These are phyloP conservation scores for Caenorhabditis wallacei DNA, from an alignment of 2,888 invertebrate genomes.

Conservation along the genomic window DNA sequence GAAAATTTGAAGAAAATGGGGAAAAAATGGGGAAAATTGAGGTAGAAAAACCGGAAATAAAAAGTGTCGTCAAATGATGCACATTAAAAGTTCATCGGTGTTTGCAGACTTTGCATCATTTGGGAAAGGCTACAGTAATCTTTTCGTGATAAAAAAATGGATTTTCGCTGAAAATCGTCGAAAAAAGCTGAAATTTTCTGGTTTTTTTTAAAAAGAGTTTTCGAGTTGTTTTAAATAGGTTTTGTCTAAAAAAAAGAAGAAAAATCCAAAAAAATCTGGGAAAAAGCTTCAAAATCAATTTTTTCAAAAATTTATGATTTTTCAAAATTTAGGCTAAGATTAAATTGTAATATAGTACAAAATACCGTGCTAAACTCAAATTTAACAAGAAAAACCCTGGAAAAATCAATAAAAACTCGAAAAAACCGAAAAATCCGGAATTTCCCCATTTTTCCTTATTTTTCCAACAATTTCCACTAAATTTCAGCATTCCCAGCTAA, in stretches of 20 bases:
- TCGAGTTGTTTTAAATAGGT: no score
- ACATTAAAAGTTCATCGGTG: conserved; percentile 17
- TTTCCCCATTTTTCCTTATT: no score
- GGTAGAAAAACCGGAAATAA: not conserved
- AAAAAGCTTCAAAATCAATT: not conserved
- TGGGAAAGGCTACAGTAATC: not conserved
- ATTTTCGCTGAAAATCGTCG: not conserved
- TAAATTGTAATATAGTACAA: no score
- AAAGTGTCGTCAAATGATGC: conserved; percentile 12
- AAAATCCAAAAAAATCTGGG: no score
- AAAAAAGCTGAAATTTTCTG: not conserved
- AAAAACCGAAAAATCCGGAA: not conserved
- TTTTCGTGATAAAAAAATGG: not conserved
- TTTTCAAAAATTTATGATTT: no score
- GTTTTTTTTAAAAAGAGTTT: not conserved
- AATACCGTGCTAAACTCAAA: not conserved
- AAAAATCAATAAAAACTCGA: conserved; percentile 1
- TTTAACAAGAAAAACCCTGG: not conserved
- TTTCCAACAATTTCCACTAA: not conserved
- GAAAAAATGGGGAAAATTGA: conserved; percentile 10
- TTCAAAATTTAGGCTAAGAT: no score
- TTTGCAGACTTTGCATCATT: not conserved
- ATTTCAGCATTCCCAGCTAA: no score
- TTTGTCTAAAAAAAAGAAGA: no score
- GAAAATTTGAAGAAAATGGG: conserved; percentile 20